Evolutionary conservation across 2,888 invertebrate species (phyloP).

Genomic region (Hipparchia semele): DNA sequence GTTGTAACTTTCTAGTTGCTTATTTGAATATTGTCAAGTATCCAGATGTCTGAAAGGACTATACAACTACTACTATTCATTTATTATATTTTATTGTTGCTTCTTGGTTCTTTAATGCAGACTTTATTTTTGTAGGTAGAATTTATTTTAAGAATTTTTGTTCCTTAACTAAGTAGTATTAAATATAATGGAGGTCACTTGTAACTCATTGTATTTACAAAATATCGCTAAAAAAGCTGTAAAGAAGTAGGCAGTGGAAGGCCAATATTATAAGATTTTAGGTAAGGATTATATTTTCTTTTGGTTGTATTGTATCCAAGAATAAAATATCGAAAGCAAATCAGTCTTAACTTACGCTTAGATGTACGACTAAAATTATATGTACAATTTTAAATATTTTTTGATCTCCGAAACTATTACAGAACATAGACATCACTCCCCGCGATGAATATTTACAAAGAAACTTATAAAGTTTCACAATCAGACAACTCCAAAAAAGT

Average conservation of each 20-base stretch:
- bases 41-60: too few species aligned
- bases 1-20: background rate
- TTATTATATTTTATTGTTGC: background rate
- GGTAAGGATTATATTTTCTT: background rate
- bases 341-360: conserved; percentile 79
- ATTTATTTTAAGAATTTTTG: background rate
- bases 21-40: background rate
- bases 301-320: conserved; percentile 35
- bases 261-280: background rate
- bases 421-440: conserved; percentile 41
- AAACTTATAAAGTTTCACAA: conserved; percentile 21
- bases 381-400: conserved; percentile 48
- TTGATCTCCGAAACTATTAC: conserved; percentile 43
- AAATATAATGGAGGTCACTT: background rate
- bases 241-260: background rate
- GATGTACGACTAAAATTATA: conserved; percentile 62
- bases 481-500: background rate
- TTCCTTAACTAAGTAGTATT: background rate
- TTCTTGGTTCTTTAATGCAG: background rate
- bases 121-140: background rate
- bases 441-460: conserved; percentile 48
- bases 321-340: conserved; percentile 60
- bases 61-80: background rate
- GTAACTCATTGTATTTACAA: background rate
- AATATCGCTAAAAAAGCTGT: background rate